Base-by-base conservation (phyloP, 2,797 vertebrate genomes). In the Salmo trutta region DNA sequence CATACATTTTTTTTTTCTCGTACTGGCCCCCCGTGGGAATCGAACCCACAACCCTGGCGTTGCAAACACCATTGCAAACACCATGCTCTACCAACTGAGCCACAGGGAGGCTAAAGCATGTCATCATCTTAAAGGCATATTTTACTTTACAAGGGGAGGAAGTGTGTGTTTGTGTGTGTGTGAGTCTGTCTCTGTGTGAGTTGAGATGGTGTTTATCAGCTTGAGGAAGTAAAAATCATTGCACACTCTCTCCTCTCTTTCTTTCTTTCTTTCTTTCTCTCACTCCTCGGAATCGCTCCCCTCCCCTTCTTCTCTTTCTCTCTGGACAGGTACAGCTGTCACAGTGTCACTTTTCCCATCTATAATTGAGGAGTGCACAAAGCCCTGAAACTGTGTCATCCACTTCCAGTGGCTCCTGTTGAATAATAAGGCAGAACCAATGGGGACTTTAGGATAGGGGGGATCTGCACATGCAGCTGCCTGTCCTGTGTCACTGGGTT, bases 281-380 rank as follows among this genome's bases (percentile, higher is more conserved):
- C 47, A 52, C 36, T 27, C 24, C n/a, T 53, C 1, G 3, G 3
- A 17, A 27, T 33, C 72, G 6, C 7, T 8, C 16, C 33, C 21
- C 7, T 8, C 16, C n/a, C 33, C 14, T 36, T 36, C 33, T 7
- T 8, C 67, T 71, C 75, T 82, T 73, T 74, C 86, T 88, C 89
- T 88, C 89, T 84, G 77, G 91, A 91, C 89, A 91, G 87, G 90
- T 89, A 88, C 91, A 93, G 91, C 92, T 92, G 91, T 92, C 92
- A 91, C 88, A 86, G 89, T 91, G 88, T 91, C 92, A 91, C 91
- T 91, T 91, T 88, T 80, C 88, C 89, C 84, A 90, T 92, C 89
- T 86, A 92, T 92, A 93, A 91, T 92, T 90, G 90, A 92, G 87
- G 86, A 81, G 86, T 81, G 89, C 88, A 92, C 91, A 91, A 90